phyloP scores from a whole-genome alignment of 2,888 invertebrate species.

The Meteorus colon region DNA sequence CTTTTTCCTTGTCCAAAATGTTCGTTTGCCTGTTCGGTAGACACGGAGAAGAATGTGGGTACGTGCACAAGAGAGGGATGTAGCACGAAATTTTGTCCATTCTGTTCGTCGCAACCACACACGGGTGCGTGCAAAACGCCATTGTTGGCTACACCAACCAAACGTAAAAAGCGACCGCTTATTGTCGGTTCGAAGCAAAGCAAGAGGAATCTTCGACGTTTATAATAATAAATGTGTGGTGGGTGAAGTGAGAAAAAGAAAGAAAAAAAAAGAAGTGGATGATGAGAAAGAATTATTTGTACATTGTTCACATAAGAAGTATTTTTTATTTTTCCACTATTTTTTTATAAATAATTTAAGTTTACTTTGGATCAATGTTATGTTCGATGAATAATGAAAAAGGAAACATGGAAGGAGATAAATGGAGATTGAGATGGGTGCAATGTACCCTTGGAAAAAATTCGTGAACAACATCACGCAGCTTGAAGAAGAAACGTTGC shows the following conservation, averaged over 20 bases:
- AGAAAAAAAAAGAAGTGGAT: background rate
- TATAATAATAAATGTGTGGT: slow-evolving; percentile 54
- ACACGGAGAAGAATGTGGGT: slow-evolving; percentile 66
- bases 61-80: slow-evolving; percentile 69
- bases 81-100: slow-evolving; percentile 68
- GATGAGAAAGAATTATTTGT: background rate
- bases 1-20: slow-evolving; percentile 69
- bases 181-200: slow-evolving; percentile 68
- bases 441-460: slow-evolving; percentile 7
- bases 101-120: slow-evolving; percentile 67
- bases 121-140: slow-evolving; percentile 68
- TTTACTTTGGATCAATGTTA: background rate
- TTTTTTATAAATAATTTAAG: background rate
- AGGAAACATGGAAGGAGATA: slow-evolving; percentile 6
- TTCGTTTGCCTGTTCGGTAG: slow-evolving; percentile 67
- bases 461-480: slow-evolving; percentile 4
- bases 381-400: slow-evolving; percentile 7
- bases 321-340: slow-evolving; percentile 25
- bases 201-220: slow-evolving; percentile 69
- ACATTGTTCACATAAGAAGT: background rate
- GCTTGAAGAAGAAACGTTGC: slow-evolving; percentile 3
- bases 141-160: slow-evolving; percentile 69
- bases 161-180: slow-evolving; percentile 64
- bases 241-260: background rate
- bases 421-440: background rate